Base-by-base conservation (phyloP, 2,888 invertebrate genomes). In the Pristionchus mayeri region DNA sequence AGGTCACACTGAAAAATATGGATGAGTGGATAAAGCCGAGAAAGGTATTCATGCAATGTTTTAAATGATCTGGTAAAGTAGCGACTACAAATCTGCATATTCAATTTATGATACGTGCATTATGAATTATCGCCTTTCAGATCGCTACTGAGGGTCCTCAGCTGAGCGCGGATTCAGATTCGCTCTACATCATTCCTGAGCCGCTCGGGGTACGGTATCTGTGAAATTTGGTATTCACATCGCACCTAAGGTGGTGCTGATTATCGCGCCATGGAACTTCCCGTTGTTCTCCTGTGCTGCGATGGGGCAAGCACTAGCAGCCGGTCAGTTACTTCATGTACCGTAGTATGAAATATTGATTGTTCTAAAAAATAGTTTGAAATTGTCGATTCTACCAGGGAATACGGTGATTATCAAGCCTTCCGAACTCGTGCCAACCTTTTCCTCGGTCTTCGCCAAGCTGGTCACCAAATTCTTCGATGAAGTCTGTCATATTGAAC, bases 341-440 rank as follows among this genome's bases (percentile, higher is more conserved):
- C n/a, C n/a, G n/a, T n/a, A n/a, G n/a, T n/a, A n/a, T n/a, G n/a
- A n/a, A n/a, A n/a, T n/a, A n/a, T n/a, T n/a, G n/a, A n/a, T n/a
- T n/a, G n/a, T n/a, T n/a, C n/a, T n/a, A n/a, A n/a, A n/a, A n/a
- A n/a, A n/a, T n/a, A n/a, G n/a, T n/a, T n/a, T n/a, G n/a, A n/a
- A n/a, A n/a, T n/a, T n/a, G n/a, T n/a, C n/a, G n/a, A n/a, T n/a
- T n/a, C n/a, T 82, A 89, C 37, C 80, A 88, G 90, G 90, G 60
- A 98, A 98, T 94, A 95, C 96, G 92, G 96, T 96, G 44, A 94
- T 98, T 24, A 67, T 92, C n/a, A 98, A 98, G 93, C 98, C 98
- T 3, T 98, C 98, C 30, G 98, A 98, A 93, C 93, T 98, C 71
- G 94, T 98, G 0, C 94, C 94, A 0, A 95, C 95, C 37, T 95